These are phyloP conservation scores for Hyposmocoma kahamanoa DNA, from an alignment of 1,140 invertebrate genomes.

Conservation along the genomic window DNA sequence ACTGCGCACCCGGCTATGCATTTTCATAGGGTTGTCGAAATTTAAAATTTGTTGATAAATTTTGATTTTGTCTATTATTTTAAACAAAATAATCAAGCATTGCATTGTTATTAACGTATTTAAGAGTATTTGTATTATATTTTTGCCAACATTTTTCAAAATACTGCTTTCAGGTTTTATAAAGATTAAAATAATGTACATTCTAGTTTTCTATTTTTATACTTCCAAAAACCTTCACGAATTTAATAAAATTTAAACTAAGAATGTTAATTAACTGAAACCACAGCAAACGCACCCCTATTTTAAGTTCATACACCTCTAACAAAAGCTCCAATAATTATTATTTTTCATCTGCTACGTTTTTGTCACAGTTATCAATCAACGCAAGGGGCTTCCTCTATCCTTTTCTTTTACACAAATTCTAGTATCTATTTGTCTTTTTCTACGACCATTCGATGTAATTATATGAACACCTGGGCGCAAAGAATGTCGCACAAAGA, in stretches of 20 bases:
- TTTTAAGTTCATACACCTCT: slow-evolving; percentile 51
- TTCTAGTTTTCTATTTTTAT: too few relatives aligned
- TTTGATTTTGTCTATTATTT: too few relatives aligned
- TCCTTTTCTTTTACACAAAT: slow-evolving; percentile 27
- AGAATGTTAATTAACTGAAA: too few relatives aligned
- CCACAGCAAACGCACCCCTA: slow-evolving; percentile 57
- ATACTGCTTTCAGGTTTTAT: too few relatives aligned
- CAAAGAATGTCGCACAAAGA: slow-evolving; percentile 72
- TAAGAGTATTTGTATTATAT: too few relatives aligned
- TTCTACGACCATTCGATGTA: slow-evolving; percentile 47
- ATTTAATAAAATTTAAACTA: too few relatives aligned
- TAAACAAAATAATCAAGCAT: too few relatives aligned
- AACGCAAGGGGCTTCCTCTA: slow-evolving; percentile 45
- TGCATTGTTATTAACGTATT: too few relatives aligned
- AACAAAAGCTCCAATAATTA: slow-evolving; percentile 72
- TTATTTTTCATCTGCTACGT: slow-evolving; percentile 72
- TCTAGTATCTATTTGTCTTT: slow-evolving; percentile 31
- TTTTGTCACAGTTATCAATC: slow-evolving; percentile 74
- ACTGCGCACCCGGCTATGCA: slow-evolving; percentile 55
- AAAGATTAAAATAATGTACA: too few relatives aligned
- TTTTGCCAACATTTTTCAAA: too few relatives aligned
- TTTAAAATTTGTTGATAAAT: too few relatives aligned
- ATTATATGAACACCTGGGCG: slow-evolving; percentile 72
- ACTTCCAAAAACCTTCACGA: too few relatives aligned
- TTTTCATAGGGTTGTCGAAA: slow-evolving; percentile 45